phyloP scores from a whole-genome alignment of 1,140 invertebrate species.

The Scaptomyza hsui region DNA sequence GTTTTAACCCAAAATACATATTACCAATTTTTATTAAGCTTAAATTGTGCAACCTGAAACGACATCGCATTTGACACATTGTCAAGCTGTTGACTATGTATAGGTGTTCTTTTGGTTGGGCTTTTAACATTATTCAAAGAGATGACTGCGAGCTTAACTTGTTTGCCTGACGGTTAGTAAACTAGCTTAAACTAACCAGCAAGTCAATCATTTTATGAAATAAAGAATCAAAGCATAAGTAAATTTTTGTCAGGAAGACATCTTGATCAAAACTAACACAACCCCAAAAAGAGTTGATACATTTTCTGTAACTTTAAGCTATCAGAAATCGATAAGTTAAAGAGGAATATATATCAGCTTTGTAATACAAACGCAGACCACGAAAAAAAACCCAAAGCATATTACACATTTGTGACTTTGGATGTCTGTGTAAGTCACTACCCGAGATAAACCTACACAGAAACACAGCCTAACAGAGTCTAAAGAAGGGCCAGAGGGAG shows the following conservation, averaged over 20 bases:
- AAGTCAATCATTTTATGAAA: too few relatives aligned
- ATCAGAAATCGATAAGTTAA: constrained; percentile 60
- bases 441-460: constrained; percentile 3
- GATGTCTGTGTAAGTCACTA: constrained; percentile 7
- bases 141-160: constrained; percentile 45
- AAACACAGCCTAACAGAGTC: background rate
- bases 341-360: constrained; percentile 50
- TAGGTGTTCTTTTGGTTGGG: constrained; percentile 49
- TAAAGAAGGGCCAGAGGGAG: background rate
- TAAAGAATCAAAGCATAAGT: too few relatives aligned
- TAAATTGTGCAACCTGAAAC: constrained; percentile 14
- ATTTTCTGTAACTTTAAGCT: constrained; percentile 17
- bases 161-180: background rate
- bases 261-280: too few relatives aligned
- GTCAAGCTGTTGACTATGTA: constrained; percentile 43
- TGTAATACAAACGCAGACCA: constrained; percentile 20
- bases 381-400: background rate
- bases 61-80: constrained; percentile 43
- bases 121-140: constrained; percentile 77
- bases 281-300: too few relatives aligned
- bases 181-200: too few relatives aligned
- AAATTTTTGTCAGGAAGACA: too few relatives aligned
- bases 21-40: constrained; percentile 54
- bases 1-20: constrained; percentile 40
- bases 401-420: background rate